Evolutionary conservation across 2,113 vertebrate genomes (phyloP), one percentile per base, ranked within the genome.

Genomic region (Bos indicus): DNA sequence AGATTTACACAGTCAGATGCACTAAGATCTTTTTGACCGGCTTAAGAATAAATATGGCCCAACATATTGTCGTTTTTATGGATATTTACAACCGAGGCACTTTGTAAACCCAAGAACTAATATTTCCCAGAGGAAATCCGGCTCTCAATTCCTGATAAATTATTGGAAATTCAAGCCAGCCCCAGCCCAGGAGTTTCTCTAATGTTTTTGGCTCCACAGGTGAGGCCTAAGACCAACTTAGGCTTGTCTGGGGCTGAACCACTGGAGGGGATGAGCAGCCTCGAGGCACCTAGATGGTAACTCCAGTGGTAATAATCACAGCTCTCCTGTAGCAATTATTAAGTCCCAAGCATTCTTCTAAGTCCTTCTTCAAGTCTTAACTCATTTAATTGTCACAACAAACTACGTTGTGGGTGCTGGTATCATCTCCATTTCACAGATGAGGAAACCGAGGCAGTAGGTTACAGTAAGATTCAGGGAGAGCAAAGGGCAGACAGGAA

Each of bases 61-160:
- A 98, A 97, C 98, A 98, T 98, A 98, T 98, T 98, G 99, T 99
- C 98, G 59, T 98, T 99, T 99, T 99, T 98, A 99, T 99, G 98
- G 98, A 95, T 98, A 99, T 99, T 99, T 99, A 99, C 98, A 99
- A 97, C 98, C 91, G 3, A 98, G 97, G 97, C 98, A 98, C 98
- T 99, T 99, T 98, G 98, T 99, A 99, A 99, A 99, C 98, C 98
- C 97, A 98, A 98, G 98, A 98, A 98, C 98, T 98, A 98, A 98
- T 98, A 98, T 98, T 98, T 98, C 99, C 98, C 98, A 96, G 97
- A 98, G 99, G 98, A 99, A 98, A 98, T 98, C 98, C 98, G 96
- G 92, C 97, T 98, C 98, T 98, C 2, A 3, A 98, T 98, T 98
- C 98, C 98, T 98, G 98, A 98, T 98, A 98, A 99, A 98, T 98